phyloP scores from a whole-genome alignment of 2,797 vertebrate species.

The Silurus lanzhouensis region DNA sequence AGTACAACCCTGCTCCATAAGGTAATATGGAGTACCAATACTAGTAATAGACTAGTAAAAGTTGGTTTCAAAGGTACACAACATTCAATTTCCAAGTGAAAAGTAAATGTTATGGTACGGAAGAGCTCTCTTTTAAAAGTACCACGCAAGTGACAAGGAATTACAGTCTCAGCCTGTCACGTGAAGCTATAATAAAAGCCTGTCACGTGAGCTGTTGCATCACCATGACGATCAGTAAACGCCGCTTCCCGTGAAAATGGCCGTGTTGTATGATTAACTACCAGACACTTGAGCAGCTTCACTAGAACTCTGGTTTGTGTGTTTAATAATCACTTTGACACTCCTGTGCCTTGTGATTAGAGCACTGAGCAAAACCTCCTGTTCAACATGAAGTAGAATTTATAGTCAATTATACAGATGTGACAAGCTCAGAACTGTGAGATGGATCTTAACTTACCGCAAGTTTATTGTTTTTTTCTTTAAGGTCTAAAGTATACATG shows the following conservation, averaged over 20 bases:
- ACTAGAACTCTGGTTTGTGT: neutral
- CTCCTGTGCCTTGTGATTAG: neutral
- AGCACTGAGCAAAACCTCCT: neutral
- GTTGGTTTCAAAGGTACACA: neutral
- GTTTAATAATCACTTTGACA: neutral
- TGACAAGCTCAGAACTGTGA: neutral
- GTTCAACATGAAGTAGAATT: neutral
- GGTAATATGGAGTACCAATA: neutral
- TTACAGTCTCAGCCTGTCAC: neutral
- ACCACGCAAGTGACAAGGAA: neutral
- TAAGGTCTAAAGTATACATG: constrained; percentile 83
- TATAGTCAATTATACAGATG: neutral
- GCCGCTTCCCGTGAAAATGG: neutral
- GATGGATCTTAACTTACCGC: neutral
- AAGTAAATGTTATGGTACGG: neutral
- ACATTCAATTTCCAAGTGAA: neutral
- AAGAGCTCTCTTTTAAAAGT: neutral
- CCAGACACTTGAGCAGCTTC: neutral
- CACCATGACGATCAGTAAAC: neutral
- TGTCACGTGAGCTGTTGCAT: neutral
- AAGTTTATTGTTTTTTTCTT: constrained; percentile 26
- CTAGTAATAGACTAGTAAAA: neutral
- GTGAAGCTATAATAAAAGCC: neutral
- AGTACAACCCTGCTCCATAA: neutral
- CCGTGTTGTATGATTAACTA: neutral